phyloP scores from a whole-genome alignment of 1,140 invertebrate genomes.

The Orchesella cincta region DNA sequence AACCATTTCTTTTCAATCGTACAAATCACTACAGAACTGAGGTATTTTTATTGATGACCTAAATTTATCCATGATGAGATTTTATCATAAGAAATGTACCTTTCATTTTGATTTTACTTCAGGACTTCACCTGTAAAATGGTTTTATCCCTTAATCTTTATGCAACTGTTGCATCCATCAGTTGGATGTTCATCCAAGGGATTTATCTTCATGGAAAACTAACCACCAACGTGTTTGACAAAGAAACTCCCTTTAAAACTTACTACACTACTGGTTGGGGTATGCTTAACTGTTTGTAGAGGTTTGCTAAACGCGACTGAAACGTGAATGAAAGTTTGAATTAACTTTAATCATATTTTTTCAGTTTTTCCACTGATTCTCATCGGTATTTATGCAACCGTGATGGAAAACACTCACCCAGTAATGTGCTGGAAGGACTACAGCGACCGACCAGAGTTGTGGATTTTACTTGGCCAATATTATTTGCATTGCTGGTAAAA shows the following conservation, averaged over 20 bases:
- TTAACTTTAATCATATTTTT: neutral
- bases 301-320: too few relatives aligned
- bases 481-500: constrained; percentile 58
- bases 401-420: constrained; percentile 54
- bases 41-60: too few relatives aligned
- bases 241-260: constrained; percentile 57
- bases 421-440: constrained; percentile 58
- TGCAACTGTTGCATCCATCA: constrained; percentile 59
- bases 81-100: too few relatives aligned
- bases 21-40: too few relatives aligned
- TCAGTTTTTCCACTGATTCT: constrained; percentile 58
- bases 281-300: too few relatives aligned
- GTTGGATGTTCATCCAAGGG: constrained; percentile 65
- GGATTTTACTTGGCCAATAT: constrained; percentile 59
- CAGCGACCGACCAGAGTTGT: constrained; percentile 54
- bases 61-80: too few relatives aligned
- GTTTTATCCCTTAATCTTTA: constrained; percentile 59
- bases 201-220: constrained; percentile 59
- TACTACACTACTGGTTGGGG: constrained; percentile 61
- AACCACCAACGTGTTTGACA: constrained; percentile 60
- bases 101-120: too few relatives aligned
- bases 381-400: constrained; percentile 55
- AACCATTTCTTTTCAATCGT: too few relatives aligned
- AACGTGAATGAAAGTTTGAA: too few relatives aligned
- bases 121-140: constrained; percentile 60